Evolutionary conservation across 2,797 vertebrate species (phyloP).

Genomic region (Diceros bicornis): DNA sequence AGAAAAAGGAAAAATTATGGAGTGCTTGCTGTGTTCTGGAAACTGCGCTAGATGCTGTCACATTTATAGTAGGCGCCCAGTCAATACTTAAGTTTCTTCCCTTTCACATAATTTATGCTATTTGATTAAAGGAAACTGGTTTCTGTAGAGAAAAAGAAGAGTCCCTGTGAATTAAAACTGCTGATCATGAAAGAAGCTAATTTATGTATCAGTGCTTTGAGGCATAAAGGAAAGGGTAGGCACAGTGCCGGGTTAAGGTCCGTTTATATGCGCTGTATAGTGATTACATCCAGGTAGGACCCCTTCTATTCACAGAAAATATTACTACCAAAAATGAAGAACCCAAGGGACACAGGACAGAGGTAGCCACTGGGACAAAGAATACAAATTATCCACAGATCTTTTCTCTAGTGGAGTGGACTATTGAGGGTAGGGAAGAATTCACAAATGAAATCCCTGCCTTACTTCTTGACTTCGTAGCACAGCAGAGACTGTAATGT

Average conservation of each 20-base stretch:
- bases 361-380: not conserved
- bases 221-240: not conserved
- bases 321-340: not conserved
- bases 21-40: not conserved
- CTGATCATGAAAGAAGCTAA: not conserved
- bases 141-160: not conserved
- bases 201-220: not conserved
- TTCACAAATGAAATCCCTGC: not conserved
- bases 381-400: not conserved
- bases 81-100: not conserved
- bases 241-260: not conserved
- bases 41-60: not conserved
- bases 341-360: not conserved
- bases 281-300: not conserved
- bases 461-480: not conserved
- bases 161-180: not conserved
- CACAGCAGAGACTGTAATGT: not conserved
- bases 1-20: not conserved
- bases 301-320: not conserved
- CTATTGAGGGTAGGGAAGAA: not conserved
- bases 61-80: not conserved
- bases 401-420: not conserved
- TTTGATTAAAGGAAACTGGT: constrained; percentile 20
- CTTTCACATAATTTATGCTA: not conserved
- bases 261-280: not conserved